Conservation (phyloP, 2,113 vertebrate genomes). For the Anoplopoma fimbria region DNA sequence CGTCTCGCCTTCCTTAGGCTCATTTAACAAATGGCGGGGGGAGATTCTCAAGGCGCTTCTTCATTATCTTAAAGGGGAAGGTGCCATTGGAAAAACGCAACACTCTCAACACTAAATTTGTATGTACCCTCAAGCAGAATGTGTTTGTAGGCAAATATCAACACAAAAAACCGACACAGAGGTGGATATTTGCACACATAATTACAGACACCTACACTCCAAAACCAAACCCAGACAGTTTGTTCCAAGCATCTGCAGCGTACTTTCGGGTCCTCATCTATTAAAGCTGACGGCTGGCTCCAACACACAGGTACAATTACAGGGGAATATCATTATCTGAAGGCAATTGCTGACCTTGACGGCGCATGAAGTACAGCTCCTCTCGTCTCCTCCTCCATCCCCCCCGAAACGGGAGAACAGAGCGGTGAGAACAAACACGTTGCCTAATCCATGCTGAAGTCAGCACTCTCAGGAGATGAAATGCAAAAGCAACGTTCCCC, state of each 20-base stretch:
- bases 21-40: constrained; percentile 62
- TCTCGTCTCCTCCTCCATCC: constrained; percentile 46
- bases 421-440: constrained; percentile 72
- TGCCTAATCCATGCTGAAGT: constrained; percentile 81
- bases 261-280: constrained; percentile 38
- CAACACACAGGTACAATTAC: constrained; percentile 77
- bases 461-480: constrained; percentile 78
- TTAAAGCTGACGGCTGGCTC: constrained; percentile 64
- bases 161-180: constrained; percentile 25
- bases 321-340: constrained; percentile 77
- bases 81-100: constrained; percentile 34
- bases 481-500: constrained; percentile 53
- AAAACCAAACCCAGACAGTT: constrained; percentile 40
- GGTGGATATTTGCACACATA: constrained; percentile 23
- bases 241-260: constrained; percentile 30
- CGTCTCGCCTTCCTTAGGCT: constrained; percentile 59
- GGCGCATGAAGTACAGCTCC: constrained; percentile 49
- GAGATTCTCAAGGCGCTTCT: constrained; percentile 59
- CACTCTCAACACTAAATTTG: constrained; percentile 29
- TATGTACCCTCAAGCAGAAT: constrained; percentile 5
- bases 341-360: constrained; percentile 78
- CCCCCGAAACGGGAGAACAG: constrained; percentile 57
- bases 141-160: constrained; percentile 24
- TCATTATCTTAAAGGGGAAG: constrained; percentile 53
- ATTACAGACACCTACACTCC: constrained; percentile 31